Evolutionary conservation across 2,113 vertebrate species (phyloP), one percentile per base, ranked within the genome.

Genomic region (Cavia aperea): DNA sequence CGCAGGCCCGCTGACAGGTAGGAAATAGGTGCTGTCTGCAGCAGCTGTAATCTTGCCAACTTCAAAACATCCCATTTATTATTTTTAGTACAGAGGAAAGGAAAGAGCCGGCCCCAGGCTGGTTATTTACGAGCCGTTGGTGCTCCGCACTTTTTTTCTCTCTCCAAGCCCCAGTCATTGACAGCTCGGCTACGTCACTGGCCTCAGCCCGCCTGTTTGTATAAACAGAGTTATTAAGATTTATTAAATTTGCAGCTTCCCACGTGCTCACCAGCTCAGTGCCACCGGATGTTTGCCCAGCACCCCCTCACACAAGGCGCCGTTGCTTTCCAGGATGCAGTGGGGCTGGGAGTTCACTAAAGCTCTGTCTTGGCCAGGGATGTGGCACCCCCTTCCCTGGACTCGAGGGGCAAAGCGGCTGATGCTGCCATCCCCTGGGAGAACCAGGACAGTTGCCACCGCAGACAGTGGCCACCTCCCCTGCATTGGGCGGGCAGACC

Each of bases 141-240:
- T 21, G 0, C 83, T 77, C 79, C 56, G 82, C 1, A 2, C 33
- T 89, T 70, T 95, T 54, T 97, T 95, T 86, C 95, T 97, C 96
- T 94, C 81, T 93, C 16, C 16, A 23, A 46, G 87, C 81, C 89
- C 87, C 49, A n/a, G 84, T 94, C 97, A 96, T 79, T 94, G 94
- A 49, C 75, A 39, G 95, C 97, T 92, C 89, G 82, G 33, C 96
- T 88, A 90, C 39, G 63, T 95, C 96, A 95, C 85, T 9, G 0
- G 91, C 97, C 92, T 81, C 96, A 96, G 83, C 94, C 95, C 94
- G 94, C 94, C 96, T 97, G 96, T 98, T 97, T 97, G 91, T 95
- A 94, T 95, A 97, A 97, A 97, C 96, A 97, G 97, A 96, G 88
- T 97, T 95, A 97, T 97, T 97, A 96, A 94, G 95, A 97, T 97